These are phyloP conservation scores for Falco columbarius DNA, from an alignment of 2,797 vertebrate species.

Conservation along the genomic window DNA sequence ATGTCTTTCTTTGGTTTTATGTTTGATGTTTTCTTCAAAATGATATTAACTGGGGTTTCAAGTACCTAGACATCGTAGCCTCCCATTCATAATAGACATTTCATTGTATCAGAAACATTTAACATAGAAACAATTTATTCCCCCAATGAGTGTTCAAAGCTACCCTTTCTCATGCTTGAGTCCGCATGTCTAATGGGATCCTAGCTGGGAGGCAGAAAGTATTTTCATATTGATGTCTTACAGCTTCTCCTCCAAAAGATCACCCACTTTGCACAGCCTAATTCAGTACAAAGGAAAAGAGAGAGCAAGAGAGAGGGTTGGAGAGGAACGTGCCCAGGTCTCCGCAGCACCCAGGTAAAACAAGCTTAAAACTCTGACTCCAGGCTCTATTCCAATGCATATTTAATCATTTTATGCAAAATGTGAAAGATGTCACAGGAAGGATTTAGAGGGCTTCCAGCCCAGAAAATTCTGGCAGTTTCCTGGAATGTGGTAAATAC, in stretches of 20 bases:
- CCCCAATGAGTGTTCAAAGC: not conserved
- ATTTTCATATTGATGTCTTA: not conserved
- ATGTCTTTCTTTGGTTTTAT: not conserved
- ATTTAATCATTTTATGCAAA: conserved; percentile 16
- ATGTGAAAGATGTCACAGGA: conserved; percentile 6
- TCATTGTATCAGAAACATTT: not conserved
- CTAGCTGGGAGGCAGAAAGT: not conserved
- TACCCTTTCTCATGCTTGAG: not conserved
- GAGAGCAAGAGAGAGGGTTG: not conserved
- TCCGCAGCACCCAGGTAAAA: not conserved
- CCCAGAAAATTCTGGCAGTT: conserved; percentile 13
- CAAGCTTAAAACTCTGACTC: not conserved
- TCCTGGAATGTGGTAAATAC: not conserved
- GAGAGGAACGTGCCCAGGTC: not conserved
- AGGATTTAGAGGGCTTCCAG: conserved; percentile 27
- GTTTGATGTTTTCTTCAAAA: not conserved
- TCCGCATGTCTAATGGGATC: not conserved
- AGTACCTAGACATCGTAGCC: not conserved
- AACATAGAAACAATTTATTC: not conserved
- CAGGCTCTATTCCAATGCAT: not conserved
- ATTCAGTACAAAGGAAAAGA: not conserved
- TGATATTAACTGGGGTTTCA: not conserved
- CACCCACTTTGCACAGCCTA: not conserved
- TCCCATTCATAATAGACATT: not conserved
- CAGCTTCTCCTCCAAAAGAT: not conserved